Evolutionary conservation across 2,113 vertebrate genomes (phyloP).

Genomic region (Tor tambroides): DNA sequence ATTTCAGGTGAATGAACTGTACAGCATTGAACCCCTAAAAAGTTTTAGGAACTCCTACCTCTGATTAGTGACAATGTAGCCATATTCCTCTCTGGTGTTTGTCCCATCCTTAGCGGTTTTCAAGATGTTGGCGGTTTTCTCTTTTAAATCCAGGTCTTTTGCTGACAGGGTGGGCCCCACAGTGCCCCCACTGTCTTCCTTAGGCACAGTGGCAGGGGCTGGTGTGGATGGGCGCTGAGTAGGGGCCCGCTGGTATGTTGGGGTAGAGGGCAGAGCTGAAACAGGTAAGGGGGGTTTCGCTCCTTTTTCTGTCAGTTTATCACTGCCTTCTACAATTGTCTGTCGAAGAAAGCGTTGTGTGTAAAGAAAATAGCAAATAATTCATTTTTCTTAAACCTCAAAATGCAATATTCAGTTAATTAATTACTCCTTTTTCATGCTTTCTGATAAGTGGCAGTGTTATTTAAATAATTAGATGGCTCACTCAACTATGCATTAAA

Average conservation of each 20-base stretch:
- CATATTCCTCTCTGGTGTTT: slow-evolving; percentile 83
- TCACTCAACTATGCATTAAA: neutral
- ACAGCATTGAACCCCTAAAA: neutral
- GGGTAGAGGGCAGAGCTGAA: slow-evolving; percentile 40
- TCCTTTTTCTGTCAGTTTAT: slow-evolving; percentile 65
- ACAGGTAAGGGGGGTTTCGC: slow-evolving; percentile 41
- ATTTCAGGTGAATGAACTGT: neutral
- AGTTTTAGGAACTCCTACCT: slow-evolving; percentile 73
- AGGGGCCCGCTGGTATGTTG: slow-evolving; percentile 50
- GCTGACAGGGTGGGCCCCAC: slow-evolving; percentile 21
- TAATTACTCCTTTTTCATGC: neutral
- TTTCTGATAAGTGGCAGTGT: neutral
- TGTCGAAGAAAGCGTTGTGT: slow-evolving; percentile 31
- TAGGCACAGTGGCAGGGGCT: slow-evolving; percentile 56
- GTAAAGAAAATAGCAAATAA: neutral
- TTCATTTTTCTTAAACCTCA: neutral
- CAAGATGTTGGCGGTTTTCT: slow-evolving; percentile 50
- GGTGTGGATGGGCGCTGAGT: slow-evolving; percentile 54
- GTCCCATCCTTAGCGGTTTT: slow-evolving; percentile 54
- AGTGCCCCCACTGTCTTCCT: slow-evolving; percentile 4
- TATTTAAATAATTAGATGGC: slow-evolving; percentile 7
- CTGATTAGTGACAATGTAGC: slow-evolving; percentile 93
- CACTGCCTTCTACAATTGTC: slow-evolving; percentile 68
- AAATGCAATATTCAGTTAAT: neutral
- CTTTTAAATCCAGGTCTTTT: slow-evolving; percentile 49